Conservation (phyloP, 2,113 vertebrate genomes). For the Semnornis frantzii region DNA sequence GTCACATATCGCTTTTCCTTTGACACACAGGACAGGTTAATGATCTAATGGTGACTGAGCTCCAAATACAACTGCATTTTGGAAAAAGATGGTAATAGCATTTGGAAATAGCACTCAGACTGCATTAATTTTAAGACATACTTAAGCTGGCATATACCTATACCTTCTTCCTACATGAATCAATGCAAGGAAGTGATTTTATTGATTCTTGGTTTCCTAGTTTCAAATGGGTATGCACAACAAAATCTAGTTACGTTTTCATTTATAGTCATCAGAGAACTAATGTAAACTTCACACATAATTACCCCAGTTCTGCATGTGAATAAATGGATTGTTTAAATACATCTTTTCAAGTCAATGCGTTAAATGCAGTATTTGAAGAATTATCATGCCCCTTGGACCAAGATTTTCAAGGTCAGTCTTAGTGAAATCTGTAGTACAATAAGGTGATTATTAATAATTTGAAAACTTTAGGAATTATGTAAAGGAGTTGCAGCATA, state of each 20-base stretch:
- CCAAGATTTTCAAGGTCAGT: not conserved
- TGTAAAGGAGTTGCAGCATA: not conserved
- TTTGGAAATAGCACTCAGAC: not conserved
- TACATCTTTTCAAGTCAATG: not conserved
- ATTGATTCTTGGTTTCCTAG: not conserved
- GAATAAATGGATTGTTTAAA: not conserved
- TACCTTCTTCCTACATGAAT: not conserved
- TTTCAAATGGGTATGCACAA: not conserved
- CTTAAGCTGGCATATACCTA: not conserved
- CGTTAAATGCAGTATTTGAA: not conserved
- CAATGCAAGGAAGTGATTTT: not conserved
- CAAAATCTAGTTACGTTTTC: not conserved
- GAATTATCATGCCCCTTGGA: not conserved
- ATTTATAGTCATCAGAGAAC: not conserved
- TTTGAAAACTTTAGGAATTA: not conserved
- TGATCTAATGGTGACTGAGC: not conserved
- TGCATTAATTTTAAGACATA: not conserved
- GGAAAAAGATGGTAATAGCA: not conserved
- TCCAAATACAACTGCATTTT: not conserved
- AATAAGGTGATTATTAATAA: not conserved
- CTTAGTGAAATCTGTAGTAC: not conserved
- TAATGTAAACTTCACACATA: not conserved
- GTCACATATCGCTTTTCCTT: not conserved
- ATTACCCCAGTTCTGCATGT: not conserved
- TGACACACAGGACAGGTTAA: not conserved